Evolutionary conservation across 1,140 invertebrate species (phyloP).

Genomic region (Microplitis demolitor): DNA sequence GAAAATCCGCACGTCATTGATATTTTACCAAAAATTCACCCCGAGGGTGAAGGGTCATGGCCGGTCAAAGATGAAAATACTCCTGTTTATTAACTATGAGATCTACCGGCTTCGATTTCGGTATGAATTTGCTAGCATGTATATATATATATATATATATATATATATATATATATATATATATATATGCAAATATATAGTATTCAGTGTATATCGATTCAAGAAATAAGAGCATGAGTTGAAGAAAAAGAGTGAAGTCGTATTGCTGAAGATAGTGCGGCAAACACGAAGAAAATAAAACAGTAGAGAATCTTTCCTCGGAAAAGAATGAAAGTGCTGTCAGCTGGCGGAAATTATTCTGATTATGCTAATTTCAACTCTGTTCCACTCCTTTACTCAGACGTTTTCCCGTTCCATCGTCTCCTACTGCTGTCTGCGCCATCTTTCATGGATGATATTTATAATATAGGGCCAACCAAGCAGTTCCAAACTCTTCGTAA

Average conservation of each 20-base stretch:
- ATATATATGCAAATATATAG: no score
- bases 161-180: no score
- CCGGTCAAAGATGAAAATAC: no score
- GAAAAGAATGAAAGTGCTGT: conserved; percentile 63
- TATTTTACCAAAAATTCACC: no score
- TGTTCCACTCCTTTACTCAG: conserved; percentile 63
- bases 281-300: conserved; percentile 53
- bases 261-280: conserved; percentile 6
- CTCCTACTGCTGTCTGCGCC: conserved; percentile 57
- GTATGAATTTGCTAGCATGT: no score
- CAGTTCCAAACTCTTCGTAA: conserved; percentile 61
- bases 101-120: no score
- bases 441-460: conserved; percentile 63
- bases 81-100: no score
- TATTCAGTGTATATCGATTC: no score
- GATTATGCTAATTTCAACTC: conserved; percentile 65
- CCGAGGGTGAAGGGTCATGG: no score
- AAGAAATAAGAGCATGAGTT: conserved; percentile 20
- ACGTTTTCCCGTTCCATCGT: conserved; percentile 36
- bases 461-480: conserved; percentile 61
- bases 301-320: conserved; percentile 58
- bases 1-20: no score
- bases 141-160: no score
- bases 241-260: neutral
- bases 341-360: conserved; percentile 65